Evolutionary conservation across 2,113 vertebrate genomes (phyloP).

Genomic region (Poecilia latipinna): DNA sequence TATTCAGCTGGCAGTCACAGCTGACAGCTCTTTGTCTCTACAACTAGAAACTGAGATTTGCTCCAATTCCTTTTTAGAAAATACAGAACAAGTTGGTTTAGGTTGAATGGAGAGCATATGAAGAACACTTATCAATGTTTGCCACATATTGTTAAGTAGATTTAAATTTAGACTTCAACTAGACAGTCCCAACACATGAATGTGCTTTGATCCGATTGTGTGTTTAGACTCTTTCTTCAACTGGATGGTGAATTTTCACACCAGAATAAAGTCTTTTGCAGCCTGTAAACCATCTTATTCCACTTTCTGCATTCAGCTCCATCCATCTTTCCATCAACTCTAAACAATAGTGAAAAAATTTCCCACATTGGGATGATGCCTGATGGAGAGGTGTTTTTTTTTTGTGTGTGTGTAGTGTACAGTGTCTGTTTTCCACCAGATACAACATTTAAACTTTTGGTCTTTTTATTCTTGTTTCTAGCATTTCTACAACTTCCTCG

Average conservation of each 20-base stretch:
- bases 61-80: too few relatives aligned
- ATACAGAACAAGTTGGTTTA: too few relatives aligned
- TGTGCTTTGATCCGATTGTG: background rate
- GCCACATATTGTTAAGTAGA: background rate
- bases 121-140: background rate
- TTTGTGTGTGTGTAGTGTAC: background rate
- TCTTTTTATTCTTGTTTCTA: slow-evolving; percentile 32
- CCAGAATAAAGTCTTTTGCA: too few relatives aligned
- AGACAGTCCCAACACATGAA: background rate
- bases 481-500: slow-evolving; percentile 76
- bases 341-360: too few relatives aligned
- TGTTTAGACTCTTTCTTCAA: too few relatives aligned
- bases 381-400: too few relatives aligned
- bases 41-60: background rate
- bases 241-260: background rate
- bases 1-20: background rate
- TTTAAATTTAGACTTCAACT: background rate
- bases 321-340: too few relatives aligned
- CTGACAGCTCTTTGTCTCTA: background rate
- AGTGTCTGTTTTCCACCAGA: background rate
- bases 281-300: too few relatives aligned
- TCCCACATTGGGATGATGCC: too few relatives aligned
- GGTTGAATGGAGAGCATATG: background rate
- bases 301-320: too few relatives aligned
- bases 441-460: background rate